Conservation (phyloP, 92 coral and sea anemone genomes). For the Porites cylindrica region DNA sequence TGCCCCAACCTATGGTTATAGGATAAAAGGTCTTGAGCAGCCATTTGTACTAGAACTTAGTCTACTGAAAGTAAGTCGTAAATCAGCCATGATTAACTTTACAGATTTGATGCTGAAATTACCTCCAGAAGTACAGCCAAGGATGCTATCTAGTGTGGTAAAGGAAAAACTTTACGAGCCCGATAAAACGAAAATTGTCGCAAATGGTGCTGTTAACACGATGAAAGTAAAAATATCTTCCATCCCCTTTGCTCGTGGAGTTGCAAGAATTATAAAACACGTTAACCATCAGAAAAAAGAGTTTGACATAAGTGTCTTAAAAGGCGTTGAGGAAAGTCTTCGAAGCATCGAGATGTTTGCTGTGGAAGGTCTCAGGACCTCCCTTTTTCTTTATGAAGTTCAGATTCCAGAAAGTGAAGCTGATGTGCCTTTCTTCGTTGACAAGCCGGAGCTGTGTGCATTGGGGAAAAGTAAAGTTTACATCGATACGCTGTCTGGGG, state of each 20-base stretch:
- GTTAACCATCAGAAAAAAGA: conserved; percentile 21
- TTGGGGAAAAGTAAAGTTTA: conserved; percentile 57
- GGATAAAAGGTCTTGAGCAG: conserved; percentile 34
- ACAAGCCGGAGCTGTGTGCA: conserved; percentile 33
- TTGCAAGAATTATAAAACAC: conserved; percentile 67
- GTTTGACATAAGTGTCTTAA: conserved; percentile 19
- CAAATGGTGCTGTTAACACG: neutral
- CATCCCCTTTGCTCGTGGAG: conserved; percentile 56
- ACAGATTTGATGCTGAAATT: conserved; percentile 55
- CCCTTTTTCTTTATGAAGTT: conserved; percentile 34
- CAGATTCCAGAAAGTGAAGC: conserved; percentile 58
- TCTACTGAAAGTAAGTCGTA: conserved; percentile 5
- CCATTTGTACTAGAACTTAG: conserved; percentile 38
- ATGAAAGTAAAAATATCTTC: conserved; percentile 45
- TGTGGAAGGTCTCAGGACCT: conserved; percentile 13
- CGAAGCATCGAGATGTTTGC: conserved; percentile 42
- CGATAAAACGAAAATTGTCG: neutral
- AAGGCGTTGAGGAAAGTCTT: conserved; percentile 22
- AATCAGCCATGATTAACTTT: neutral
- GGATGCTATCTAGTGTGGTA: conserved; percentile 62
- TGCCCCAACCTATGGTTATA: conserved; percentile 56
- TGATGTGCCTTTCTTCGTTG: conserved; percentile 54
- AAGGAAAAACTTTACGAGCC: conserved; percentile 33
- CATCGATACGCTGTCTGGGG: conserved; percentile 28
- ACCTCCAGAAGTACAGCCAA: conserved; percentile 56